These are phyloP conservation scores for Perca fluviatilis DNA, from an alignment of 2,113 vertebrate genomes.

Conservation along the genomic window DNA sequence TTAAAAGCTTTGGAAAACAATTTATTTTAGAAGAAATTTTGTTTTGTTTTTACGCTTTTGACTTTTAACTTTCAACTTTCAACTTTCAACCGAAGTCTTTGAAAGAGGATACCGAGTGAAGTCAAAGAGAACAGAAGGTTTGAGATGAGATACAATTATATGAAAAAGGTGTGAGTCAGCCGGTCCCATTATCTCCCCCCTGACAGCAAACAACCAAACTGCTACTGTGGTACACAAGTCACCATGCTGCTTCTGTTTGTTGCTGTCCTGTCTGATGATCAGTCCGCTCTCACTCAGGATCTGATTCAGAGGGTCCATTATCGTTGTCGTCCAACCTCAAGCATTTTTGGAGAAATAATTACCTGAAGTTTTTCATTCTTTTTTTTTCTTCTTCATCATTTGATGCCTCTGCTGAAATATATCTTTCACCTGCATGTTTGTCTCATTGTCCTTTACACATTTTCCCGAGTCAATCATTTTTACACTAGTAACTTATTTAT, in stretches of 20 bases:
- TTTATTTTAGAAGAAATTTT: constrained; percentile 42
- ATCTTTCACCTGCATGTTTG: constrained; percentile 50
- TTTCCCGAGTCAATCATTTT: constrained; percentile 54
- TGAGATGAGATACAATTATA: constrained; percentile 39
- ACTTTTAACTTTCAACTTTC: constrained; percentile 28
- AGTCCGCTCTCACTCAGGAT: constrained; percentile 25
- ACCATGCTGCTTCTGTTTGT: constrained; percentile 24
- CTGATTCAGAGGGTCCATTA: constrained; percentile 44
- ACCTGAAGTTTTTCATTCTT: constrained; percentile 39
- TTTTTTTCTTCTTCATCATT: background rate
- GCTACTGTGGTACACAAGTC: constrained; percentile 4
- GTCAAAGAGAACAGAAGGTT: constrained; percentile 38
- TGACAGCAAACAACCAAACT: constrained; percentile 46
- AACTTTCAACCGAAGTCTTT: constrained; percentile 33
- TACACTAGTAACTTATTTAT: constrained; percentile 29
- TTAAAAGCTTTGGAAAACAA: constrained; percentile 30
- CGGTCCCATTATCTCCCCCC: constrained; percentile 19
- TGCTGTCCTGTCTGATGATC: constrained; percentile 46
- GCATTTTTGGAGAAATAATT: constrained; percentile 37
- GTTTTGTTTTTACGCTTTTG: constrained; percentile 15
- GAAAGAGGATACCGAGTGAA: constrained; percentile 33
- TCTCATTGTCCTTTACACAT: background rate
- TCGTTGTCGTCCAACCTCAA: constrained; percentile 29
- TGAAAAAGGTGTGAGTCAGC: constrained; percentile 39
- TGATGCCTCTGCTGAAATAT: constrained; percentile 37